Evolutionary conservation across 2,888 invertebrate species (phyloP), one percentile per base, ranked within the genome.

Genomic region (Cheilosia vernalis): DNA sequence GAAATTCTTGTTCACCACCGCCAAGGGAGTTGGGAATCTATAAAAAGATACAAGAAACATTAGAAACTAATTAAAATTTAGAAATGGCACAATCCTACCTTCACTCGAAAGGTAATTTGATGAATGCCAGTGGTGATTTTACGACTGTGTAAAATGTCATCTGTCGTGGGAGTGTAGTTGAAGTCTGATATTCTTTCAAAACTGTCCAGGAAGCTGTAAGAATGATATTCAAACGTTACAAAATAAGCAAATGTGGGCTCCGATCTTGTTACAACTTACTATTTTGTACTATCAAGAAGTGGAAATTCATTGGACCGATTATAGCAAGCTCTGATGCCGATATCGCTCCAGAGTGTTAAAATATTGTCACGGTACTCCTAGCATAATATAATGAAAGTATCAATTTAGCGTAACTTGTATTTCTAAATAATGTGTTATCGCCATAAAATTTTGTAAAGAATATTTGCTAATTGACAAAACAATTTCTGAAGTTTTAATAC

Each of bases 261-360:
- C 24, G 21, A 61, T 13, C 77, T 58, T 60, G 6, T 10, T 10
- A 9, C 2, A 44, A 94, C 95, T 94, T 93, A 97, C 97, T 96
- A 96, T 93, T 96, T 95, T 9, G 96, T 95, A 89, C 96, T 96
- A 89, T 97, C 97, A 53, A 96, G 94, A 2, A 97, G 92, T 89
- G 96, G 96, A 89, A 95, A 96, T 90, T 96, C 96, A 90, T 95
- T 95, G 0, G 96, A 95, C 88, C 96, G 92, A 87, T 93, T 92
- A 88, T 94, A 96, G 87, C 95, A 94, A 88, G 95, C 93, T 89
- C 95, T 93, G 2, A 97, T 94, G 0, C 95, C 96, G 1, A 92
- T 91, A 90, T 97, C 96, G 5, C 92, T 92, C 96, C 96, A 97
- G 1, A 96, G 90, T 2, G 90, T 91, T 88, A 94, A 92, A 0